Conservation (phyloP, 2,888 invertebrate genomes). For the Bombyx huttoni region DNA sequence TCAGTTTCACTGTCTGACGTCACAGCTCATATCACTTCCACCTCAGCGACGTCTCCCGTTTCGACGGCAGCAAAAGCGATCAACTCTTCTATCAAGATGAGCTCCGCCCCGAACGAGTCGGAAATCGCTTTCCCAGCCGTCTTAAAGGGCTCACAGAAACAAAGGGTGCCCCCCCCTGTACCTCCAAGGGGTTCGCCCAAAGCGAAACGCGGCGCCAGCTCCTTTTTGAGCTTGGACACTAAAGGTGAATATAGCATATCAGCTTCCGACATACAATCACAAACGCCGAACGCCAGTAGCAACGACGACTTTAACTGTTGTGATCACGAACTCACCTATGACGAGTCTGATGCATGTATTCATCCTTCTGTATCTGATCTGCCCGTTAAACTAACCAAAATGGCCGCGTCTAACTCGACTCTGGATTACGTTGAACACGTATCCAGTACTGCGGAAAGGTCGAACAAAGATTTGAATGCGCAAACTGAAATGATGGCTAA, state of each 20-base stretch:
- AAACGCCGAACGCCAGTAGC: constrained; percentile 54
- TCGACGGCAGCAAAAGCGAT: constrained; percentile 48
- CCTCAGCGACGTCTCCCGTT: constrained; percentile 58
- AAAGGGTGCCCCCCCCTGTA: constrained; percentile 89
- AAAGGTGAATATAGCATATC: constrained; percentile 67
- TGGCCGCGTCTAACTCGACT: constrained; percentile 51
- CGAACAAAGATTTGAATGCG: constrained; percentile 41
- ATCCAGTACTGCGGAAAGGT: constrained; percentile 46
- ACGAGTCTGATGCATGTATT: constrained; percentile 52
- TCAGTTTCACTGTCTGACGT: constrained; percentile 70
- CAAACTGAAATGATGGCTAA: constrained; percentile 64
- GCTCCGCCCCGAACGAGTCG: constrained; percentile 54
- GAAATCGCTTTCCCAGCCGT: constrained; percentile 80
- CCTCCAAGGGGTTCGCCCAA: constrained; percentile 87
- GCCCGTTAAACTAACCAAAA: constrained; percentile 43
- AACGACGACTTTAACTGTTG: constrained; percentile 58
- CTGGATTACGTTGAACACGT: constrained; percentile 50
- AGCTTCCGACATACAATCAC: constrained; percentile 47
- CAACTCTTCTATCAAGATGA: constrained; percentile 32
- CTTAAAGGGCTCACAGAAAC: constrained; percentile 79
- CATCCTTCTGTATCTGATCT: constrained; percentile 46
- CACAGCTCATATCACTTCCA: constrained; percentile 66
- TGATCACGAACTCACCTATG: constrained; percentile 60
- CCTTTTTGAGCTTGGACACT: constrained; percentile 47
- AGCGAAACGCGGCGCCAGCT: constrained; percentile 65